A percentile compares a stretch with the other conserved stretches of the same genome.
These are phyloP conservation scores for Hydropotes inermis DNA, from an alignment of 2,113 vertebrate species.

Conservation along the genomic window DNA sequence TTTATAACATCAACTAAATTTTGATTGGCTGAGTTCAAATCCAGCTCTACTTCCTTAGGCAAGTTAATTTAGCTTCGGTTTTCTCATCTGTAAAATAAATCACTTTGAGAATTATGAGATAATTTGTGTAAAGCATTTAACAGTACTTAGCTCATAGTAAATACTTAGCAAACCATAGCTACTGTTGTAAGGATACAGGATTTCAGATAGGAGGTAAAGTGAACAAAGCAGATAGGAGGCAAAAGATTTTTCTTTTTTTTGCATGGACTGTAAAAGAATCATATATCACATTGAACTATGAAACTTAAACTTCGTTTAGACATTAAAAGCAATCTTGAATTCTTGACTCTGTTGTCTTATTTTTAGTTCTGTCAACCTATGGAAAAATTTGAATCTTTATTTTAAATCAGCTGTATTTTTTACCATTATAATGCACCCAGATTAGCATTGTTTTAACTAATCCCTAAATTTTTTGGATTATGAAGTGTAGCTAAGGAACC, in stretches of 20 bases:
- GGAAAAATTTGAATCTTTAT: background rate
- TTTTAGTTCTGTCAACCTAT: background rate
- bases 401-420: background rate
- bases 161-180: background rate
- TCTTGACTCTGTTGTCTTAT: background rate
- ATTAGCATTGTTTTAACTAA: background rate
- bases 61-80: background rate
- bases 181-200: background rate
- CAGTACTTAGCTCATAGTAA: background rate
- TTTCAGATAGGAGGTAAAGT: background rate
- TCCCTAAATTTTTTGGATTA: background rate
- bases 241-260: background rate
- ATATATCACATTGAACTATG: background rate
- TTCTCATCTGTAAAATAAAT: slow-evolving; percentile 8
- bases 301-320: background rate
- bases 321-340: background rate
- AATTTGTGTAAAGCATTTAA: background rate
- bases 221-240: background rate
- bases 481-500: background rate
- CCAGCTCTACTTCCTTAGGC: background rate
- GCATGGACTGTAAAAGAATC: background rate
- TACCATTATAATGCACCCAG: background rate
- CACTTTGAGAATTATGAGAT: background rate
- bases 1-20: background rate
- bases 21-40: background rate